Evolutionary conservation across 2,797 vertebrate species (phyloP), one percentile per base, ranked within the genome.

Genomic region (Cheirogaleus major): DNA sequence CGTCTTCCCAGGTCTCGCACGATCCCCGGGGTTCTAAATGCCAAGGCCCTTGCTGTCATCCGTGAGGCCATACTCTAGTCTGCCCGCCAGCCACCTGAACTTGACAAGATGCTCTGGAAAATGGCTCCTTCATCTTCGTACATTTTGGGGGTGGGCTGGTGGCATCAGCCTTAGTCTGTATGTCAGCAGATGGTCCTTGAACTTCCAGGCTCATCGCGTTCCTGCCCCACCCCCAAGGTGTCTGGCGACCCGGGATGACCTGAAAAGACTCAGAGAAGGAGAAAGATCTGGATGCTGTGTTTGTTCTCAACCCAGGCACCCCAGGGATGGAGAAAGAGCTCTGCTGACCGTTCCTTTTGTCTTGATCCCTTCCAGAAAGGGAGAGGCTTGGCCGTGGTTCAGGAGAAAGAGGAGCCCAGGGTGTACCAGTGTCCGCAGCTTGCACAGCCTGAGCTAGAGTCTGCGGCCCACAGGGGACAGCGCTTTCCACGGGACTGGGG

Each of bases 51-150:
- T 59, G 14, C 38, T 32, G 12, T 84, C 35, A 27, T 52, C 32
- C 0, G 23, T 48, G 63, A 72, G 18, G 25, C 48, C 11, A 1
- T 4, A 15, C 23, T 80, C 2, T 41, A 14, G 23, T 41, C 72
- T n/a, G 43, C 20, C 23, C 80, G 10, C 0, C 3, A 52, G 72
- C 59, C n/a, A 45, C 9, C 43, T 72, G 89, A 63, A 18, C 61
- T 55, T 75, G 63, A 55, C 73, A 70, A 81, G 70, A 4, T 30
- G 43, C 22, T 91, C 63, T 88, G 76, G 38, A 41, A 79, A 91
- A 76, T 76, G 7, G 81, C 83, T 78, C 43, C 38, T 13, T 22
- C 15, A 0, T 43, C 18, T 13, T 20, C 25, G 11, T 30, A 22
- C 32, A 61, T 30, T 48, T 41, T 59, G 15, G 63, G 82, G 52